phyloP scores from a whole-genome alignment of 2,888 invertebrate species.

The Drosophila subsilvestris region DNA sequence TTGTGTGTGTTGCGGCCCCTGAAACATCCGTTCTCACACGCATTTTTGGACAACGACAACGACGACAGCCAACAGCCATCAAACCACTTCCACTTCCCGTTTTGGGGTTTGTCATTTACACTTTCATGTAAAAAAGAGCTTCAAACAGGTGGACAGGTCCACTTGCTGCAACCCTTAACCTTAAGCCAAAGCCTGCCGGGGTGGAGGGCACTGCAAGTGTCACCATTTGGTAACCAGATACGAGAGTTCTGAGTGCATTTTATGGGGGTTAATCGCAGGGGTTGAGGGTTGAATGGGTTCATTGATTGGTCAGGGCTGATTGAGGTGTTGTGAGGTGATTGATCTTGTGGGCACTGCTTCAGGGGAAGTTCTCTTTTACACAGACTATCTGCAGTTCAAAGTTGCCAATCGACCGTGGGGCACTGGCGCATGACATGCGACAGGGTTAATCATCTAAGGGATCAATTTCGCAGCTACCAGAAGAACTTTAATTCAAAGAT shows the following conservation, averaged over 20 bases:
- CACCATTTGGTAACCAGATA: constrained; percentile 42
- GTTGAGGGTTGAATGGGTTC: constrained; percentile 28
- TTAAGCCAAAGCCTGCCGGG: constrained; percentile 27
- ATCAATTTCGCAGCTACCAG: no score
- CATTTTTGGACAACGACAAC: constrained; percentile 26
- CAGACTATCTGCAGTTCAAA: not conserved
- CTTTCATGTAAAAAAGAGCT: constrained; percentile 7
- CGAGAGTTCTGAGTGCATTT: constrained; percentile 10
- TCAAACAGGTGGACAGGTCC: constrained; percentile 38
- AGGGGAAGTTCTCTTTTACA: no score
- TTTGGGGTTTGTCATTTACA: constrained; percentile 33
- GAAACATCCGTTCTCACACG: constrained; percentile 76
- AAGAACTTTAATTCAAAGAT: no score
- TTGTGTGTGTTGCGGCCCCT: constrained; percentile 2
- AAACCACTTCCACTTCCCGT: constrained; percentile 80
- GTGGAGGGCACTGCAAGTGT: constrained; percentile 30
- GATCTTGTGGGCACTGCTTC: not conserved
- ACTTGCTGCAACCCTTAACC: constrained; percentile 68
- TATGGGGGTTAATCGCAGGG: constrained; percentile 29
- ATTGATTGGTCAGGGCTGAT: constrained; percentile 19
- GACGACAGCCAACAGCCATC: constrained; percentile 14
- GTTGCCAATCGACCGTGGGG: not conserved
- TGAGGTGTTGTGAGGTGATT: constrained; percentile 20
- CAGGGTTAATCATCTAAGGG: no score
- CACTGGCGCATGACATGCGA: not conserved